A percentile compares a stretch with the other conserved stretches of the same genome.
Conservation (phyloP, 30 jellyfish, hydroid and myxozoan genomes). For the Aurelia aurita region DNA sequence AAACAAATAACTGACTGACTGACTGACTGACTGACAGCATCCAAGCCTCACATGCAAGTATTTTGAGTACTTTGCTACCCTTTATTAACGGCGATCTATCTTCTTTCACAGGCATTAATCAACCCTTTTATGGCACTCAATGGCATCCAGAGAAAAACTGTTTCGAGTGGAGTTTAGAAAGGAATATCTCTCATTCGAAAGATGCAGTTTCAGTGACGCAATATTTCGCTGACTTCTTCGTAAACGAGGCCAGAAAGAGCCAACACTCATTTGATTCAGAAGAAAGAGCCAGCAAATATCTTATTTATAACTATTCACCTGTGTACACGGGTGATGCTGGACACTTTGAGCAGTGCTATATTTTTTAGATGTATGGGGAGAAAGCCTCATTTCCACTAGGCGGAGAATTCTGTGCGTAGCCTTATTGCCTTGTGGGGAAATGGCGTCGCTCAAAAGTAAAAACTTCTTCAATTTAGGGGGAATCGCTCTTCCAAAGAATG, state of each 20-base stretch:
- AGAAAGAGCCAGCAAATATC: conserved; percentile 60
- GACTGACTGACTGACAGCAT: no score
- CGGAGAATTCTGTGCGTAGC: no score
- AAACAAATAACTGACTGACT: no score
- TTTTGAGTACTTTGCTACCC: no score
- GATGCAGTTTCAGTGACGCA: conserved; percentile 82
- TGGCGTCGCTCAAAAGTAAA: no score
- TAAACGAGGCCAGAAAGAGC: conserved; percentile 87
- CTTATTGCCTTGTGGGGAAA: no score
- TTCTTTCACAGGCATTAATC: conserved; percentile 58
- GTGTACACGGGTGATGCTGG: conserved; percentile 63
- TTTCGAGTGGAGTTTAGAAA: conserved; percentile 69
- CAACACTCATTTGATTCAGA: conserved; percentile 53
- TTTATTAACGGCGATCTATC: no score
- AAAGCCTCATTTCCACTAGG: no score
- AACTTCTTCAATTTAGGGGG: no score
- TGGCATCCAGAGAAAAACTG: conserved; percentile 98
- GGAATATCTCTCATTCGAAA: conserved; percentile 77
- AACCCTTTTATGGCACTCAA: conserved; percentile 92
- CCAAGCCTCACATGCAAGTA: no score
- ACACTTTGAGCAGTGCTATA: conserved; percentile 82
- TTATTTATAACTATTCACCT: conserved; percentile 68
- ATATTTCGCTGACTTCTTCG: conserved; percentile 85
- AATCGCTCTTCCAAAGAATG: no score
- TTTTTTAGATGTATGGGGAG: conserved; percentile 28